These are phyloP conservation scores for Cephonodes hylas DNA, from an alignment of 2,888 invertebrate genomes.

Conservation along the genomic window DNA sequence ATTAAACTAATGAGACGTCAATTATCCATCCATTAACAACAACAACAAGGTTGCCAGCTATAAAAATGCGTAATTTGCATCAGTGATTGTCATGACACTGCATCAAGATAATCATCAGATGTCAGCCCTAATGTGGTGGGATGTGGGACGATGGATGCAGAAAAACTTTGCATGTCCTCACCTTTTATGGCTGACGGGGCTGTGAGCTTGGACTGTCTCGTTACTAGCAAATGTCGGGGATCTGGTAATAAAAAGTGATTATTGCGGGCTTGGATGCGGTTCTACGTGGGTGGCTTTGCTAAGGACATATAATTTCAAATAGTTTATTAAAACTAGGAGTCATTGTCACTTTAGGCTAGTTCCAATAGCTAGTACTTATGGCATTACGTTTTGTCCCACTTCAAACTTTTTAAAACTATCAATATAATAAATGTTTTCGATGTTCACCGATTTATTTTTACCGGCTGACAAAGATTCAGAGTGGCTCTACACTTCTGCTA, in stretches of 20 bases:
- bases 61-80: not conserved
- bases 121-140: slow-evolving; percentile 38
- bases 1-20: not conserved
- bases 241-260: not conserved
- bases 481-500: too few species aligned
- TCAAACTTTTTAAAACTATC: too few species aligned
- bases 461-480: too few species aligned
- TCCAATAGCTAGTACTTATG: too few species aligned
- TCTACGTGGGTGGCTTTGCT: not conserved
- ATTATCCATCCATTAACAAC: not conserved
- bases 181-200: slow-evolving; percentile 27
- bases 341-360: too few species aligned
- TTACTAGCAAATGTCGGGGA: not conserved
- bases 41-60: not conserved
- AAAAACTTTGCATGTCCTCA: slow-evolving; percentile 37
- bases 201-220: not conserved
- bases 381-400: too few species aligned
- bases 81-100: slow-evolving; percentile 12
- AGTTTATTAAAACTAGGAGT: too few species aligned
- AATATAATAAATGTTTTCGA: too few species aligned
- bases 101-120: slow-evolving; percentile 31
- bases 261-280: not conserved
- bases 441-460: too few species aligned
- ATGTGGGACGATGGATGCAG: slow-evolving; percentile 29
- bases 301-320: not conserved